Percentiles rank a stretch among this genome's conserved stretches.
phyloP scores from a whole-genome alignment of 2,113 vertebrate genomes.

The Ceyx margarethae region DNA sequence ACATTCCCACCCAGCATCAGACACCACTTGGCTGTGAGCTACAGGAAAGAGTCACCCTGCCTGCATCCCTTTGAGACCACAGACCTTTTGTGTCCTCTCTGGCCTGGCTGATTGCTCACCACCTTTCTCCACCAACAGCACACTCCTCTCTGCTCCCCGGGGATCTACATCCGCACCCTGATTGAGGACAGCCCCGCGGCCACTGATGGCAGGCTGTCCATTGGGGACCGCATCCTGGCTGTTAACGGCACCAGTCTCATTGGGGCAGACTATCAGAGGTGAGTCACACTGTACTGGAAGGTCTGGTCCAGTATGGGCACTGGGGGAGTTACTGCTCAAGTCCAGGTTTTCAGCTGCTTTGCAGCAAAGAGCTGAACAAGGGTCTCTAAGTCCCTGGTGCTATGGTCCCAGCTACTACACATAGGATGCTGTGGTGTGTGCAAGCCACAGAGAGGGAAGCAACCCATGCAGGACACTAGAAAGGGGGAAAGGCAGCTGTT shows the following conservation, averaged over 20 bases:
- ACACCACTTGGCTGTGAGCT: neutral
- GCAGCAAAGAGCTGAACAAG: neutral
- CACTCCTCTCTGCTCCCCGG: conserved; percentile 86
- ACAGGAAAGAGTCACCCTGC: neutral
- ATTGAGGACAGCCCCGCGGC: conserved; percentile 90
- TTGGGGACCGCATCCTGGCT: conserved; percentile 93
- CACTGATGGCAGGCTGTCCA: conserved; percentile 81
- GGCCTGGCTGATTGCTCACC: neutral
- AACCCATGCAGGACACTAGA: neutral
- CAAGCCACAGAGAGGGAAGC: neutral
- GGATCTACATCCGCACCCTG: conserved; percentile 94
- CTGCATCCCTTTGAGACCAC: neutral
- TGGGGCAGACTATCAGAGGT: conserved; percentile 94
- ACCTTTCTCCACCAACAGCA: conserved; percentile 73
- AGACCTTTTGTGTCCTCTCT: rapidly evolving
- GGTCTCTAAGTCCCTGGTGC: neutral
- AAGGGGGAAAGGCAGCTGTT: neutral
- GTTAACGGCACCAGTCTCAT: conserved; percentile 91
- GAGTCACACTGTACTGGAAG: neutral
- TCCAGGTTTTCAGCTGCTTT: neutral
- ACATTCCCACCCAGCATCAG: rapidly evolving
- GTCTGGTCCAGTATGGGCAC: rapidly evolving
- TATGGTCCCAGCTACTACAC: rapidly evolving
- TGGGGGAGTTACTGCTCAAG: rapidly evolving
- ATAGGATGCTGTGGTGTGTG: neutral